Evolutionary conservation across 2,113 vertebrate species (phyloP).

Genomic region (Nycticryphes semicollaris): DNA sequence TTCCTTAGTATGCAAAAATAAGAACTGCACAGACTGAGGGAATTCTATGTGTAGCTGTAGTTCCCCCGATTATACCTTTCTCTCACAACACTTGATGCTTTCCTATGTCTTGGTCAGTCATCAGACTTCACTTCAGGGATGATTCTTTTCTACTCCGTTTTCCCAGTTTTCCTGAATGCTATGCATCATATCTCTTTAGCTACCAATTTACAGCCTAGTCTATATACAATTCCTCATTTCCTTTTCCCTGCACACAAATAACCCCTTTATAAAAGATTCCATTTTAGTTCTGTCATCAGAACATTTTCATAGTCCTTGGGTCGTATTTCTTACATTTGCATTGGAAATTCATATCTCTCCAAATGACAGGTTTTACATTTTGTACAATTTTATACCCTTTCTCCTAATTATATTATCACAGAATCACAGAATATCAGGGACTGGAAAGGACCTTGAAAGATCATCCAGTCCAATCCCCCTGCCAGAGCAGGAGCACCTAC

Average conservation of each 20-base stretch:
- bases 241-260: neutral
- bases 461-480: no score
- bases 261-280: neutral
- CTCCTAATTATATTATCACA: neutral
- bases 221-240: neutral
- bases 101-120: neutral
- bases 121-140: neutral
- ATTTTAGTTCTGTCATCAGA: neutral
- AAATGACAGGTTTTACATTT: neutral
- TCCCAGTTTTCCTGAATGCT: neutral
- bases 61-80: neutral
- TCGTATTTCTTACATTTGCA: neutral
- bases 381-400: neutral
- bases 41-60: neutral
- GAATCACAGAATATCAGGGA: neutral
- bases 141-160: neutral
- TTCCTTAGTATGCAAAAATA: neutral
- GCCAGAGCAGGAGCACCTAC: no score
- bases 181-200: neutral
- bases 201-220: neutral
- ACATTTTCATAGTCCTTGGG: neutral
- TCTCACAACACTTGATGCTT: neutral
- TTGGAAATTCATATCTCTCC: neutral
- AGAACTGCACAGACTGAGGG: neutral
- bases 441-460: no score